phyloP scores from a whole-genome alignment of 2,113 vertebrate genomes.

The Macquaria ambigua region DNA sequence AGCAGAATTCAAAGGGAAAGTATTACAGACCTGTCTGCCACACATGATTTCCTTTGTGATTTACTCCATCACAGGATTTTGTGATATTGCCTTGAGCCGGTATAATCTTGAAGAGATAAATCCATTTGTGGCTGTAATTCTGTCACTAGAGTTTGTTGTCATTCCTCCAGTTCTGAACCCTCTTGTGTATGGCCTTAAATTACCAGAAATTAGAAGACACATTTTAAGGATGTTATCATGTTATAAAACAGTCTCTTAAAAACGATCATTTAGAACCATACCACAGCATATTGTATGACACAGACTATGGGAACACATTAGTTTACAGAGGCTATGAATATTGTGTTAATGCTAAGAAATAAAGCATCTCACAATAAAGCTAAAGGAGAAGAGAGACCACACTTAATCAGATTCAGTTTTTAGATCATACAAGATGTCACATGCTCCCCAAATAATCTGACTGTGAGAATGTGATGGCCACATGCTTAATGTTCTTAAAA shows the following conservation, averaged over 20 bases:
- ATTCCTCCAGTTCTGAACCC: slow-evolving; percentile 64
- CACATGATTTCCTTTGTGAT: slow-evolving; percentile 58
- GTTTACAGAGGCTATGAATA: not conserved
- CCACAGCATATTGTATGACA: not conserved
- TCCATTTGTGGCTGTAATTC: slow-evolving; percentile 33
- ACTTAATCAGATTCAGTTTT: not conserved
- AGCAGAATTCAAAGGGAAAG: slow-evolving; percentile 48
- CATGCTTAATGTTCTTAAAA: not conserved
- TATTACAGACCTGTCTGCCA: slow-evolving; percentile 53
- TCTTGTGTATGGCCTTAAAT: slow-evolving; percentile 58
- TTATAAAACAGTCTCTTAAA: not conserved
- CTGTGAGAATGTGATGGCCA: not conserved
- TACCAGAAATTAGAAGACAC: slow-evolving; percentile 57
- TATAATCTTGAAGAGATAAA: slow-evolving; percentile 40
- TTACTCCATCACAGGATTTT: slow-evolving; percentile 43
- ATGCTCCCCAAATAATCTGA: not conserved
- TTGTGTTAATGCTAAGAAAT: not conserved
- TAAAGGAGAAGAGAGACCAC: not conserved
- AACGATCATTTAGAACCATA: not conserved
- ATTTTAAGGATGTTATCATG: slow-evolving; percentile 18
- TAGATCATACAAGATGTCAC: not conserved
- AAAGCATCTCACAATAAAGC: not conserved
- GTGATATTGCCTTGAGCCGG: slow-evolving; percentile 46
- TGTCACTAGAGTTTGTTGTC: slow-evolving; percentile 65
- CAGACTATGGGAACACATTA: not conserved